These are phyloP conservation scores for Sebastes goodei DNA, from an alignment of 2,797 vertebrate genomes.

Conservation along the genomic window DNA sequence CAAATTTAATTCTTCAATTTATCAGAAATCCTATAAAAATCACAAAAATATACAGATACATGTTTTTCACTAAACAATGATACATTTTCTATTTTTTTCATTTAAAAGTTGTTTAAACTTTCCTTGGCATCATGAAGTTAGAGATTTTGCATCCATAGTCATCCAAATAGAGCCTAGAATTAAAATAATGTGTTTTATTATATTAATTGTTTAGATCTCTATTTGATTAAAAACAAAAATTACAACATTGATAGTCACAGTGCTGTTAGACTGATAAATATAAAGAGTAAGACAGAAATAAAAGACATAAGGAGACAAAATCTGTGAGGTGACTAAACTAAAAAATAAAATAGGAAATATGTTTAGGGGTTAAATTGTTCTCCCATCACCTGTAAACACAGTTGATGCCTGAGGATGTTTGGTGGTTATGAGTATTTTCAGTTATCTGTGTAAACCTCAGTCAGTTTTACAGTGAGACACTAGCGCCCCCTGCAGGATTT, in stretches of 20 bases:
- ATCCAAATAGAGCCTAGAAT: background rate
- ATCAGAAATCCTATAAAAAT: background rate
- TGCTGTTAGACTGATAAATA: background rate
- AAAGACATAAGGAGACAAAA: background rate
- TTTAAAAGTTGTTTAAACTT: background rate
- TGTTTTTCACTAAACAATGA: background rate
- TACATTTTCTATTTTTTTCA: background rate
- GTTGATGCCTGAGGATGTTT: background rate
- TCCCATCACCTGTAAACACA: background rate
- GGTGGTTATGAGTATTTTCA: background rate
- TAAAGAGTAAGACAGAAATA: background rate
- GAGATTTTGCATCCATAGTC: background rate
- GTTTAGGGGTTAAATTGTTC: background rate
- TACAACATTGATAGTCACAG: background rate
- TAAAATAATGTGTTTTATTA: background rate
- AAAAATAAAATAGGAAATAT: background rate
- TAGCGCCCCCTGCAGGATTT: constrained; percentile 66
- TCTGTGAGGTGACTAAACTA: too few species aligned
- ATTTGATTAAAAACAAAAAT: background rate
- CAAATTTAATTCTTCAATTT: background rate
- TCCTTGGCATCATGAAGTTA: background rate
- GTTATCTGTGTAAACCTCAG: background rate
- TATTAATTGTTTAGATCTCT: background rate
- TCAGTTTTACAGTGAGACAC: constrained; percentile 27
- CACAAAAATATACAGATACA: background rate